Conservation (phyloP, 2,797 vertebrate species). For the Parambassis ranga region DNA sequence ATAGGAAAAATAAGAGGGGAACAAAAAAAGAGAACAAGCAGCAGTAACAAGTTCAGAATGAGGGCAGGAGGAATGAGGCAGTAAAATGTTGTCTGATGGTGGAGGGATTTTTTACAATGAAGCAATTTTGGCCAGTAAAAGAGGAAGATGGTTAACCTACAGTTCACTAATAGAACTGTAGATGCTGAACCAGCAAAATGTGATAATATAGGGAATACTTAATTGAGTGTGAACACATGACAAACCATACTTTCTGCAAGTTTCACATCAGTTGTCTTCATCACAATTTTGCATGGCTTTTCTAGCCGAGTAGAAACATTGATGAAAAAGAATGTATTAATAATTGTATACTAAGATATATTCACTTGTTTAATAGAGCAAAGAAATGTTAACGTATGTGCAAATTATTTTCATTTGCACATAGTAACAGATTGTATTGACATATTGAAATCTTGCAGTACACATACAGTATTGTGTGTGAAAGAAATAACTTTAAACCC, state of each 20-base stretch:
- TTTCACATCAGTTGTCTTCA: no score
- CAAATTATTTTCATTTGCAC: no score
- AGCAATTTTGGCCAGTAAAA: background rate
- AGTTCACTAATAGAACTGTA: background rate
- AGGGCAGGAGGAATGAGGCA: slow-evolving; percentile 2
- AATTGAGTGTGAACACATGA: background rate
- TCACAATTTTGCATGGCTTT: no score
- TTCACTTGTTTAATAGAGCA: no score
- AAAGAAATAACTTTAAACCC: no score
- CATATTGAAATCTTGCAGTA: no score
- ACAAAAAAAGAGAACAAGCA: slow-evolving; percentile 12
- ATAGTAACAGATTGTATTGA: no score
- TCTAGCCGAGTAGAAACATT: no score
- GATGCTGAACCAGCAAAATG: background rate
- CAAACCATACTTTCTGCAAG: background rate
- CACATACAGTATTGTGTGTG: no score
- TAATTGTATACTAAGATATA: no score
- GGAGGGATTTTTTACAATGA: slow-evolving; percentile 2
- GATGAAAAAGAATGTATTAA: no score
- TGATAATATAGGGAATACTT: background rate
- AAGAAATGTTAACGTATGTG: no score
- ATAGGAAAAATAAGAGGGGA: background rate
- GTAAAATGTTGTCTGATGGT: slow-evolving; percentile 6
- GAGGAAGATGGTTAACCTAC: background rate
- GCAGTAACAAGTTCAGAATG: slow-evolving; percentile 18